Evolutionary conservation across 2,888 invertebrate species (phyloP), one percentile per base, ranked within the genome.

Genomic region (Cyrtodaria siliqua): DNA sequence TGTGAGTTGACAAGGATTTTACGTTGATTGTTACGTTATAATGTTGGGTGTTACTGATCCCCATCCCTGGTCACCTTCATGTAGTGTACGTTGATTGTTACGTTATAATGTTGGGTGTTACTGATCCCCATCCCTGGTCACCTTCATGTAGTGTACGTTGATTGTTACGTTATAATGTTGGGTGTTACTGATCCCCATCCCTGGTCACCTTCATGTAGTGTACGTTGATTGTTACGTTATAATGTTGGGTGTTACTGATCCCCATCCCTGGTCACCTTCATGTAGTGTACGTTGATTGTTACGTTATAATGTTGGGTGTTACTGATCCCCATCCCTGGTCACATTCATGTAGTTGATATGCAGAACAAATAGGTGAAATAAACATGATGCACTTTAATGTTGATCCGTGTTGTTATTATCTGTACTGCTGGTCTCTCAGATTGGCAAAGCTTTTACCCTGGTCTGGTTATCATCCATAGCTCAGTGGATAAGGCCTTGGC

Each of bases 341-440:
- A 33, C 33, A 33, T 12, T 33, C 33, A 33, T 33, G 61, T 62
- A 62, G 61, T 62, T 62, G 52, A 27, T 67, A 67, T 67, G 68
- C 68, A 68, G 68, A 68, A 60, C 68, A 59, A 60, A 60, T 68
- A 68, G 33, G 33, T 33, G 12, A 8, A 33, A 33, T 33, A 60
- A 68, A 60, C 68, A 60, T 68, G 68, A 68, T 68, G 68, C 68
- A 68, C 68, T 52, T 57, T 1, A 3, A n/a, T n/a, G n/a, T n/a
- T n/a, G n/a, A n/a, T n/a, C n/a, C n/a, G n/a, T n/a, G n/a, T n/a
- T n/a, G n/a, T n/a, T n/a, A n/a, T n/a, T n/a, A n/a, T n/a, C n/a
- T n/a, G n/a, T n/a, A n/a, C n/a, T n/a, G n/a, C n/a, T n/a, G n/a
- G n/a, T n/a, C n/a, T n/a, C n/a, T n/a, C n/a, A n/a, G n/a, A n/a